Percentiles rank a stretch among this genome's conserved stretches.
Evolutionary conservation across 2,797 vertebrate genomes (phyloP).

Genomic region (Sparidentex hasta): DNA sequence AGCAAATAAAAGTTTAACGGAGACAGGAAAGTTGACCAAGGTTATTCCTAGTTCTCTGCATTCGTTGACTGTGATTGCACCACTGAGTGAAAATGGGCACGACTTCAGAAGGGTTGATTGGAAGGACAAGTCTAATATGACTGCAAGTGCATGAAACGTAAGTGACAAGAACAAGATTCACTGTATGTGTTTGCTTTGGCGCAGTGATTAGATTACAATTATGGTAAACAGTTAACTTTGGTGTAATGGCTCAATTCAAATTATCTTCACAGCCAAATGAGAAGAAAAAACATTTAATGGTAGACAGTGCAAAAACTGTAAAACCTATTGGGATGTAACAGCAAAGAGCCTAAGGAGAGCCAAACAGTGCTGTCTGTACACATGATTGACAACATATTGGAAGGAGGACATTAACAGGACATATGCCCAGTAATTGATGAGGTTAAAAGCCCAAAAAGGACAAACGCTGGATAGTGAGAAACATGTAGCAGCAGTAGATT

Average conservation of each 20-base stretch:
- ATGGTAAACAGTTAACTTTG: not conserved
- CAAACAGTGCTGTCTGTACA: not conserved
- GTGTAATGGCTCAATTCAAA: not conserved
- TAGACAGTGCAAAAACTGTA: not conserved
- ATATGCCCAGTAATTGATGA: not conserved
- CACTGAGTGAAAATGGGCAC: too few species aligned
- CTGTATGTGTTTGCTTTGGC: not conserved
- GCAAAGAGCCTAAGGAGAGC: not conserved
- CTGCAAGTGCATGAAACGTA: not conserved
- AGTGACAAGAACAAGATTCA: not conserved
- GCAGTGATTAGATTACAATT: not conserved
- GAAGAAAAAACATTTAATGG: not conserved
- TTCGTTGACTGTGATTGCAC: too few species aligned
- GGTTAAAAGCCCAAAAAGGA: not conserved
- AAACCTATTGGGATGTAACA: not conserved
- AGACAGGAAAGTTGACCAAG: too few species aligned
- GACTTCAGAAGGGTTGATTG: too few species aligned
- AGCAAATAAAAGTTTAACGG: too few species aligned
- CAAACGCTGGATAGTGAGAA: not conserved
- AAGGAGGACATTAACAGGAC: not conserved
- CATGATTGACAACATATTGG: not conserved
- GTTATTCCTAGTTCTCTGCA: too few species aligned
- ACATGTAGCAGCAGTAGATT: not conserved
- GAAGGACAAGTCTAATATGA: too few species aligned
- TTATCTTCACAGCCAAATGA: not conserved